phyloP scores from a whole-genome alignment of 2,797 vertebrate genomes.

The Myripristis jacobus region DNA sequence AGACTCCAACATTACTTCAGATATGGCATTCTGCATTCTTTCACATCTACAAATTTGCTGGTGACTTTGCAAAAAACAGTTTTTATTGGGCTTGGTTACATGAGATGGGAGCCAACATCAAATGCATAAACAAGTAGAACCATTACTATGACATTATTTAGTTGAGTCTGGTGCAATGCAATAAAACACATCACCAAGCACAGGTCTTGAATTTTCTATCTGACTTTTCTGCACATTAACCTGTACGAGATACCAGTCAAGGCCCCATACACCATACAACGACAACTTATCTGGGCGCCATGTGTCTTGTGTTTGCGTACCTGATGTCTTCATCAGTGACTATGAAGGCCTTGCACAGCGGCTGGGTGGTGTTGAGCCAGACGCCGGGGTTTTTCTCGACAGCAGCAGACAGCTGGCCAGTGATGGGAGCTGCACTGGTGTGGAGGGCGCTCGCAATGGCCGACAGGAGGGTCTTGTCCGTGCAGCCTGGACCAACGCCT shows the following conservation, averaged over 20 bases:
- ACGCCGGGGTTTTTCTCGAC: constrained; percentile 99
- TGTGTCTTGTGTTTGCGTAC: constrained; percentile 67
- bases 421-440: constrained; percentile 96
- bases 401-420: constrained; percentile 94
- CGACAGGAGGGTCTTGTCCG: constrained; percentile 95
- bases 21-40: not conserved
- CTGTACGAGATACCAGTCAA: not conserved
- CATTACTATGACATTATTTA: not conserved
- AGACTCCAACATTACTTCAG: too few relatives aligned
- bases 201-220: not conserved
- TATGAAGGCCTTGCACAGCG: constrained; percentile 97
- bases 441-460: constrained; percentile 97
- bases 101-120: not conserved
- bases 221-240: not conserved
- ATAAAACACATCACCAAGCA: not conserved
- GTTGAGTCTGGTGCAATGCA: not conserved
- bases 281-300: not conserved
- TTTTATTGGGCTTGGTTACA: not conserved
- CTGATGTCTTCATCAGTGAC: constrained; percentile 99
- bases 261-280: not conserved
- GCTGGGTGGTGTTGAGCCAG: constrained; percentile 97
- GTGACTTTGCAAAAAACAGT: too few relatives aligned
- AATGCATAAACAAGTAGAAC: not conserved
- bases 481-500: constrained; percentile 97
- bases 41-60: not conserved